A percentile compares a stretch with the other conserved stretches of the same genome.
phyloP scores from a whole-genome alignment of 2,888 invertebrate species.

The Aphelenchoides bicaudatus region DNA sequence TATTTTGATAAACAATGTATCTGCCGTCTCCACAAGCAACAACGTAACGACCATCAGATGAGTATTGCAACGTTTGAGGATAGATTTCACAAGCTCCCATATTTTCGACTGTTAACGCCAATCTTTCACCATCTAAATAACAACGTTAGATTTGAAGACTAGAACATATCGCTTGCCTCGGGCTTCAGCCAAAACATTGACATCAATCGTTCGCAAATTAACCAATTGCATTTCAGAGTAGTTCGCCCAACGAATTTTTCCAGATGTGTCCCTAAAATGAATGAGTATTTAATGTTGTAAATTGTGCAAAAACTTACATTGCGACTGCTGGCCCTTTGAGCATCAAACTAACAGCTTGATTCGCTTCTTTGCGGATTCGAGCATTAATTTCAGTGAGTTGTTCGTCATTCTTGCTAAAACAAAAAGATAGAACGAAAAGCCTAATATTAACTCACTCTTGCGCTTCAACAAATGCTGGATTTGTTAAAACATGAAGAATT shows the following conservation, averaged over 20 bases:
- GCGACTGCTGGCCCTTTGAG: conserved; percentile 95
- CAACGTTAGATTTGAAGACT: conserved; percentile 5
- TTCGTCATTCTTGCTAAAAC: no score
- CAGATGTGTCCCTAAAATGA: conserved; percentile 91
- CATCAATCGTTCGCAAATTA: conserved; percentile 57
- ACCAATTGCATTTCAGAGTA: conserved; percentile 90
- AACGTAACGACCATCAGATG: conserved; percentile 86
- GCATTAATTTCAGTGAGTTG: no score
- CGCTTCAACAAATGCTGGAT: no score
- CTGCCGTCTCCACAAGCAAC: conserved; percentile 99
- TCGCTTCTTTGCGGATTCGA: no score
- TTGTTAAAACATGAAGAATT: no score
- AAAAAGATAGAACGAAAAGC: no score
- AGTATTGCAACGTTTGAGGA: conserved; percentile 95
- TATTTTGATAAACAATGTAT: conserved; percentile 98
- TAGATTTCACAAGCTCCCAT: conserved; percentile 99
- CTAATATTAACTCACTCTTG: no score
- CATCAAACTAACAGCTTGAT: no score
- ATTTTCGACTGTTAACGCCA: conserved; percentile 91
- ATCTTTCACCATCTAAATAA: conserved; percentile 75
- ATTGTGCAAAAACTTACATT: no score
- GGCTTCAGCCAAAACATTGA: conserved; percentile 43
- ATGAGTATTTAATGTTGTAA: no score
- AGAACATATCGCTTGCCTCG: conserved; percentile 36
- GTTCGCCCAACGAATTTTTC: conserved; percentile 97